Base-by-base conservation (phyloP, 2,888 invertebrate genomes). In the Platynereis dumerilii region DNA sequence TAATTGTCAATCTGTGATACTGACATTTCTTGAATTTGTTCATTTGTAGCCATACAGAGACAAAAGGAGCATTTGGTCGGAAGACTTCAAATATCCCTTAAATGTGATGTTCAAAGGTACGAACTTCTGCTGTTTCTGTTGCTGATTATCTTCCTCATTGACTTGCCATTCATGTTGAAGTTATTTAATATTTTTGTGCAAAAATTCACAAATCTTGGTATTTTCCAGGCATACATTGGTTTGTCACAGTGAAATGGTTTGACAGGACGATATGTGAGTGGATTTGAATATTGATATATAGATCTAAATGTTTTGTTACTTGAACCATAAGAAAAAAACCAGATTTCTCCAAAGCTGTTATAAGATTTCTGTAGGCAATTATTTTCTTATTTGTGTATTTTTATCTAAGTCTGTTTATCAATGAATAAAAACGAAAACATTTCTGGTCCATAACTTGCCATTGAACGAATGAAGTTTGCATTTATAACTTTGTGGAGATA, bases 161-260 rank as follows among this genome's bases (percentile, higher is more conserved):
- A n/a, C 2, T 2, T 53, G n/a, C n/a, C n/a, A n/a, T n/a, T n/a
- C n/a, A n/a, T n/a, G n/a, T n/a, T n/a, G n/a, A n/a, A n/a, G n/a
- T n/a, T n/a, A n/a, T n/a, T n/a, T n/a, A n/a, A n/a, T n/a, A n/a
- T n/a, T n/a, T n/a, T n/a, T n/a, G n/a, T n/a, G n/a, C n/a, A n/a
- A n/a, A 7, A 34, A 34, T 5, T 34, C 34, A 3, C 34, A 53
- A 12, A 48, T 34, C 15, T 15, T 58, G 34, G 7, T 58, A 66
- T 70, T 64, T 77, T 79, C 64, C 77, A 80, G 80, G 69, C 44
- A 65, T 81, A 52, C 39, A 79, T 63, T 86, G 85, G 17, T 86
- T 90, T 12, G 90, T 91, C 15, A 86, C 87, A 42, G 91, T 90
- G 90, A 87, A 87, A 7, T 91, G 91, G 84, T 83, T 83, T 75